Evolutionary conservation across 1,140 invertebrate genomes (phyloP).

Genomic region (Vanessa atalanta): DNA sequence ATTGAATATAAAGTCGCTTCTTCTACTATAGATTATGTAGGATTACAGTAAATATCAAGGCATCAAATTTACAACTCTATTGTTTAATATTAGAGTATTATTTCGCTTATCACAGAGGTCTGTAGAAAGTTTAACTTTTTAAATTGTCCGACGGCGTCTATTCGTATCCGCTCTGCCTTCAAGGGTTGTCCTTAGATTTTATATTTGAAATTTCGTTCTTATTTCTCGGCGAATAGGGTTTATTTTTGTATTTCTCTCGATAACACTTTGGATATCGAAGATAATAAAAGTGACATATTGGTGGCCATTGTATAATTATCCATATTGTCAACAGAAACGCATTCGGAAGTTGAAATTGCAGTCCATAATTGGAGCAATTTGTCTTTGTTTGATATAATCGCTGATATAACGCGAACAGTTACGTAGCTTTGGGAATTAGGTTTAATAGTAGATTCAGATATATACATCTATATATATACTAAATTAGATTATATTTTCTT

Average conservation of each 20-base stretch:
- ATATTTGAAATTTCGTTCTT: slow-evolving; percentile 13
- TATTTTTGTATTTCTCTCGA: slow-evolving; percentile 4
- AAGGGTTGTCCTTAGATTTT: slow-evolving; percentile 9
- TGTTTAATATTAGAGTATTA: neutral
- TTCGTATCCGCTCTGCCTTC: slow-evolving; percentile 31
- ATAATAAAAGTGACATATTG: slow-evolving; percentile 52
- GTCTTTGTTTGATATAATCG: slow-evolving; percentile 37
- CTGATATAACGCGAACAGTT: slow-evolving; percentile 6
- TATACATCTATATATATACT: too few relatives aligned
- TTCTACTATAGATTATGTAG: slow-evolving; percentile 19
- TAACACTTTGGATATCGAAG: slow-evolving; percentile 14
- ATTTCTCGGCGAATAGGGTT: neutral
- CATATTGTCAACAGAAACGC: slow-evolving; percentile 44
- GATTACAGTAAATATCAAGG: neutral
- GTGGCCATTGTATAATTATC: slow-evolving; percentile 47
- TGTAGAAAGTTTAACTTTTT: slow-evolving; percentile 28
- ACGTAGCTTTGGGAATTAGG: neutral
- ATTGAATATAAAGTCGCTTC: neutral
- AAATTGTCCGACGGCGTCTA: slow-evolving; percentile 20
- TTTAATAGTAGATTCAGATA: too few relatives aligned
- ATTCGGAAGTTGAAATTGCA: slow-evolving; percentile 39
- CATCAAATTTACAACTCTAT: slow-evolving; percentile 1
- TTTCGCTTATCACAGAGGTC: slow-evolving; percentile 7
- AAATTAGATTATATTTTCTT: too few relatives aligned
- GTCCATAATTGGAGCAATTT: slow-evolving; percentile 37